These are phyloP conservation scores for Osedax fenrisi DNA, from an alignment of 2,888 invertebrate genomes.

Conservation along the genomic window DNA sequence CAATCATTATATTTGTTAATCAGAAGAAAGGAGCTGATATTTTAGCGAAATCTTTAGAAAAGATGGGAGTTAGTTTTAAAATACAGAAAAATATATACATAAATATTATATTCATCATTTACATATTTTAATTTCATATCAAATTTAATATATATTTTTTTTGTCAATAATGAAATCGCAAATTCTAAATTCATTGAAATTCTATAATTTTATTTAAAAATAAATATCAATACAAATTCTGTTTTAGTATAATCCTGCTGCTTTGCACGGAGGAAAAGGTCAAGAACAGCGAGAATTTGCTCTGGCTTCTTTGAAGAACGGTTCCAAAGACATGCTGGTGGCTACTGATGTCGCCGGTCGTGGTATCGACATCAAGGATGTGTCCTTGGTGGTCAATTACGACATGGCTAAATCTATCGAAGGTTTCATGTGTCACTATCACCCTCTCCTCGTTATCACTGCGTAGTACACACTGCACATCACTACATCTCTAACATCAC, in stretches of 20 bases:
- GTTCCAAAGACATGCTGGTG: constrained; percentile 90
- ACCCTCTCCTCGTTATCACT: too few species aligned
- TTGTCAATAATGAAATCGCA: too few species aligned
- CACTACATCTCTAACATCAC: too few species aligned
- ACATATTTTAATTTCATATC: too few species aligned
- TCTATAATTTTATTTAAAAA: too few species aligned
- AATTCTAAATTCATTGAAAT: too few species aligned
- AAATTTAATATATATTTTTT: too few species aligned
- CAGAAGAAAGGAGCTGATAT: constrained; percentile 99
- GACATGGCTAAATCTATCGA: constrained; percentile 99
- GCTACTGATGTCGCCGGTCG: constrained; percentile 98
- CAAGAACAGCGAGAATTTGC: constrained; percentile 98
- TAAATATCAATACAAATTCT: too few species aligned
- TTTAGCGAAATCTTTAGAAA: constrained; percentile 86
- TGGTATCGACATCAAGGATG: constrained; percentile 99
- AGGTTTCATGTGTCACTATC: too few species aligned
- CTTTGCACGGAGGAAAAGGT: constrained; percentile 96
- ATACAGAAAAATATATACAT: too few species aligned
- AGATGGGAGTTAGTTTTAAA: constrained; percentile 64
- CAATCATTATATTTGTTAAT: constrained; percentile 97
- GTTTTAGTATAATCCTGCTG: constrained; percentile 76
- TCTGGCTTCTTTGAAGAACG: constrained; percentile 83
- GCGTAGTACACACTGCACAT: too few species aligned
- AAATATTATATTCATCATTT: too few species aligned
- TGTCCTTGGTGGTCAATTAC: constrained; percentile 95